phyloP scores from a whole-genome alignment of 1,140 invertebrate species.

The Ditylenchus dipsaci region DNA sequence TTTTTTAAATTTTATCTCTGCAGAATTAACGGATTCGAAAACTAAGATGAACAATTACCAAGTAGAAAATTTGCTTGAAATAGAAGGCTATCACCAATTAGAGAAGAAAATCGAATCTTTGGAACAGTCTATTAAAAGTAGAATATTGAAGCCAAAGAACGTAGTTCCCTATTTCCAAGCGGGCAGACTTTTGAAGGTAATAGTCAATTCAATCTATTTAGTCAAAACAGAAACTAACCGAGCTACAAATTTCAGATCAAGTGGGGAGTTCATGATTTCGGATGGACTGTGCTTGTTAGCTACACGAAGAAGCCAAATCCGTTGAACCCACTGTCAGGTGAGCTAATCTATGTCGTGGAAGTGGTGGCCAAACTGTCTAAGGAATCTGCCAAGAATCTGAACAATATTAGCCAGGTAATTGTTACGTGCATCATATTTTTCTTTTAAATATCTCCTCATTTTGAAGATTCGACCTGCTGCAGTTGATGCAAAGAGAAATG shows the following conservation, averaged over 20 bases:
- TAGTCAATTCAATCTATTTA: slow-evolving; percentile 8
- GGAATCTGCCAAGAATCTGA: no score
- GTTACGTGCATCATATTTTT: no score
- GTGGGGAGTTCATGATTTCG: slow-evolving; percentile 78
- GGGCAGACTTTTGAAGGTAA: slow-evolving; percentile 81
- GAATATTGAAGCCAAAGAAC: slow-evolving; percentile 78
- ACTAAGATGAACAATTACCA: slow-evolving; percentile 64
- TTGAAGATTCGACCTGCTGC: slow-evolving; percentile 13
- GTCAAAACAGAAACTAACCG: slow-evolving; percentile 2
- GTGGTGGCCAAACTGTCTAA: slow-evolving; percentile 15
- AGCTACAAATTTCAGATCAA: slow-evolving; percentile 71
- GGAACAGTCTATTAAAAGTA: slow-evolving; percentile 68
- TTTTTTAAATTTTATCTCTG: background rate
- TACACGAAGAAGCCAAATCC: slow-evolving; percentile 69
- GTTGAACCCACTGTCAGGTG: slow-evolving; percentile 69
- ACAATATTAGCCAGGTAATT: no score
- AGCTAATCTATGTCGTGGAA: slow-evolving; percentile 57
- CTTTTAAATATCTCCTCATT: no score
- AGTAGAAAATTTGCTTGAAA: slow-evolving; percentile 69
- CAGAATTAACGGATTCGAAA: slow-evolving; percentile 61
- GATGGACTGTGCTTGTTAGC: slow-evolving; percentile 91
- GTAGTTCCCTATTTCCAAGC: slow-evolving; percentile 87
- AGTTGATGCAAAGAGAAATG: slow-evolving; percentile 19
- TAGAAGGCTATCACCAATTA: slow-evolving; percentile 78
- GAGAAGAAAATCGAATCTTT: slow-evolving; percentile 74